Percentiles rank a stretch among this genome's conserved stretches.
Evolutionary conservation across 2,888 invertebrate species (phyloP).

Genomic region (Agonopterix subpropinquella): DNA sequence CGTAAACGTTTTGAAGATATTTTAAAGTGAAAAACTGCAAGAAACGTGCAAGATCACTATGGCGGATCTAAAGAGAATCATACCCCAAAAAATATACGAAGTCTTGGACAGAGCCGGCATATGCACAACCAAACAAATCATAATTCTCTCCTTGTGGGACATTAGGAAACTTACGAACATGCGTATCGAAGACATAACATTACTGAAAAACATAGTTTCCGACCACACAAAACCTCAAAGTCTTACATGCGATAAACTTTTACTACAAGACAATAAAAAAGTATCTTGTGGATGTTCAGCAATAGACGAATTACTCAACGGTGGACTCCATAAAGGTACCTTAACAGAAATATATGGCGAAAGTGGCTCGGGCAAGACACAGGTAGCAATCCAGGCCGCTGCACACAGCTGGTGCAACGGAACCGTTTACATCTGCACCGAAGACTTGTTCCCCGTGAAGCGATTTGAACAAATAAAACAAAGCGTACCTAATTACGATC

Average conservation of each 20-base stretch:
- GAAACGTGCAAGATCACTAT: background rate
- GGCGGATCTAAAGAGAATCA: conserved; percentile 9
- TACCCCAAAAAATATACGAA: conserved; percentile 46
- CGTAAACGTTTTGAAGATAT: background rate
- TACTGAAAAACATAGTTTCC: conserved; percentile 43
- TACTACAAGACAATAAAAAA: conserved; percentile 20
- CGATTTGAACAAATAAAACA: conserved; percentile 55
- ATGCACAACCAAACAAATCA: conserved; percentile 43
- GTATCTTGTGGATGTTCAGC: conserved; percentile 73
- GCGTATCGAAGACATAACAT: conserved; percentile 37
- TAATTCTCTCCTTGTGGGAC: conserved; percentile 46
- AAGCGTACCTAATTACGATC: conserved; percentile 20
- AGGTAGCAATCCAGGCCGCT: conserved; percentile 83
- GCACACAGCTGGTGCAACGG: conserved; percentile 76
- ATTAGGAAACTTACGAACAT: conserved; percentile 54
- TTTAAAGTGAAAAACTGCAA: background rate
- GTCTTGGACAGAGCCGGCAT: conserved; percentile 45
- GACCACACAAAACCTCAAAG: conserved; percentile 28
- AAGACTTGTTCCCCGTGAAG: conserved; percentile 77
- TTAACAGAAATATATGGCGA: conserved; percentile 88
- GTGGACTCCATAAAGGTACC: conserved; percentile 81
- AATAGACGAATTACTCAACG: conserved; percentile 77
- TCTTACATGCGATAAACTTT: conserved; percentile 28
- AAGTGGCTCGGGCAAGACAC: conserved; percentile 89
- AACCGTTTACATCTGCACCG: conserved; percentile 85